Conservation (phyloP, 2,797 vertebrate genomes). For the Notamacropus eugenii region DNA sequence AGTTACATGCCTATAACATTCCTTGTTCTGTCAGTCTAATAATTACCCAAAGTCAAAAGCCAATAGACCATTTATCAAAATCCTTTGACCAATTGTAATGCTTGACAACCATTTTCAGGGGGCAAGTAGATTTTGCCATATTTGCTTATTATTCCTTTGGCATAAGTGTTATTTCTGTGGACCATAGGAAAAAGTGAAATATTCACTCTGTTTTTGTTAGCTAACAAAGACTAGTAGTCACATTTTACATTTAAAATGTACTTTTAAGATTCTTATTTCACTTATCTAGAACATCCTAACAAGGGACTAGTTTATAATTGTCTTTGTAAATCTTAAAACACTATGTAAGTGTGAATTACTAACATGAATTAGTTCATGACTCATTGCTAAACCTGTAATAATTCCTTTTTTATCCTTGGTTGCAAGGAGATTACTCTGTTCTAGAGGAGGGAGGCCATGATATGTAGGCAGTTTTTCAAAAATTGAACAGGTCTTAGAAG, state of each 20-base stretch:
- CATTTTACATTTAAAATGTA: neutral
- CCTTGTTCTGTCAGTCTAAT: neutral
- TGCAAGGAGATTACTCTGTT: constrained; percentile 10
- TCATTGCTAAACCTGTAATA: constrained; percentile 1
- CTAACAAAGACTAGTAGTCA: neutral
- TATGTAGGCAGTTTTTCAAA: neutral
- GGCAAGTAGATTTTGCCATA: neutral
- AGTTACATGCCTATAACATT: neutral
- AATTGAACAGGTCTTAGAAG: neutral
- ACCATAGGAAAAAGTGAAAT: constrained; percentile 20
- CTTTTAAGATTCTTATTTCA: neutral
- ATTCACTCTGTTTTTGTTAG: neutral
- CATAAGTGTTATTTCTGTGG: neutral
- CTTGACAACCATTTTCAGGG: neutral
- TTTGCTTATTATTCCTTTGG: neutral
- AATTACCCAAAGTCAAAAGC: neutral
- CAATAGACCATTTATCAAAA: neutral
- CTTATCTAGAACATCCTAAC: neutral
- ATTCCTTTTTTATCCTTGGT: constrained; percentile 15
- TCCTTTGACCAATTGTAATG: neutral
- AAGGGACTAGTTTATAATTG: neutral
- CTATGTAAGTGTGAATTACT: neutral
- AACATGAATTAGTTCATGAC: neutral
- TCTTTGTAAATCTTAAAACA: neutral
- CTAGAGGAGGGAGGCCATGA: neutral